A percentile compares a stretch with the other conserved stretches of the same genome.
Evolutionary conservation across 2,888 invertebrate species (phyloP).

Genomic region (Meganola albula): DNA sequence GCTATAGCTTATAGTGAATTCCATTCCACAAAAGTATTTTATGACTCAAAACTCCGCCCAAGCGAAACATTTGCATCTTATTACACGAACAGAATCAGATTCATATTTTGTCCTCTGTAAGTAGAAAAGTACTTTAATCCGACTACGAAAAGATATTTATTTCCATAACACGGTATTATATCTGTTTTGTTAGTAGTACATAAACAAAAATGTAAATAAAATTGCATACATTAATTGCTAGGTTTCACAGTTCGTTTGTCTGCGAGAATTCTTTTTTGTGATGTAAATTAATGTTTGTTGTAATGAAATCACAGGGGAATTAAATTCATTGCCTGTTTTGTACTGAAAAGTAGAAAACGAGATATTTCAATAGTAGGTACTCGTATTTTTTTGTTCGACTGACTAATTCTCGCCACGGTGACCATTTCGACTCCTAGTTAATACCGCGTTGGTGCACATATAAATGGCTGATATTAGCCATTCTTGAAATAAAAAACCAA

Average conservation of each 20-base stretch:
- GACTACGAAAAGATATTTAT: constrained; percentile 24
- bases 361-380: no score
- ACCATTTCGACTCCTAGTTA: no score
- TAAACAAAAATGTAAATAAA: constrained; percentile 58
- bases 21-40: constrained; percentile 66
- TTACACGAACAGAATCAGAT: no score
- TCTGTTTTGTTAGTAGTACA: constrained; percentile 29
- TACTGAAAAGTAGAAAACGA: no score
- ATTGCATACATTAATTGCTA: constrained; percentile 61
- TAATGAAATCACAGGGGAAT: constrained; percentile 21
- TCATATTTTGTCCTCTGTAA: no score
- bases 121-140: constrained; percentile 30
- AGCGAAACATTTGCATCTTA: constrained; percentile 51
- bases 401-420: no score
- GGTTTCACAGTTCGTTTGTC: constrained; percentile 60
- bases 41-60: constrained; percentile 57
- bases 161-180: constrained; percentile 18
- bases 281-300: constrained; percentile 34
- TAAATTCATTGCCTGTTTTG: no score
- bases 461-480: no score
- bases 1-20: no score
- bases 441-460: no score
- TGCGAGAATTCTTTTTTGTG: constrained; percentile 30
- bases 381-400: no score
- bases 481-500: no score